phyloP scores from a whole-genome alignment of 2,888 invertebrate genomes.

The Hoplodrina ambigua region DNA sequence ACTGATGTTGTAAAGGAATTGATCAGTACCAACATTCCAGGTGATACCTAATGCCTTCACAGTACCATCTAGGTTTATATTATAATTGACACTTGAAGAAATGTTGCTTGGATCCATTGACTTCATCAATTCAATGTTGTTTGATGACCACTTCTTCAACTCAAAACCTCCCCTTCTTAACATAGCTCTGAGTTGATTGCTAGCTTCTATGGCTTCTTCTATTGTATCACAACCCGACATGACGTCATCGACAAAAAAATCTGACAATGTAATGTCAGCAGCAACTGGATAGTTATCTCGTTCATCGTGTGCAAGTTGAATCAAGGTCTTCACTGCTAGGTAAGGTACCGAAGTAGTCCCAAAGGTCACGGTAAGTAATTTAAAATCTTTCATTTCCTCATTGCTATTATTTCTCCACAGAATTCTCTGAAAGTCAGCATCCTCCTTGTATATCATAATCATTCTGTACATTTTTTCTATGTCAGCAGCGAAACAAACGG shows the following conservation, averaged over 20 bases:
- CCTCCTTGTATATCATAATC: constrained; percentile 53
- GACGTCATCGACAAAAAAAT: constrained; percentile 50
- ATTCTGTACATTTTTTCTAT: constrained; percentile 67
- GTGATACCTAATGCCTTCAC: constrained; percentile 14
- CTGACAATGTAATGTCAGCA: constrained; percentile 16
- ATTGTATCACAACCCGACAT: constrained; percentile 52
- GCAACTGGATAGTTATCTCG: background rate
- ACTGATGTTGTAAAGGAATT: constrained; percentile 14
- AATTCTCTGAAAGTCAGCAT: constrained; percentile 44
- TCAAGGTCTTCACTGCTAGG: constrained; percentile 12
- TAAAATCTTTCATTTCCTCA: constrained; percentile 31
- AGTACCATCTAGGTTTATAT: constrained; percentile 34
- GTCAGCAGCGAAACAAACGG: constrained; percentile 59
- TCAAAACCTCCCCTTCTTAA: constrained; percentile 8
- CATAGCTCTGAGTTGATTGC: constrained; percentile 20
- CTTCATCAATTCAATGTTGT: constrained; percentile 3
- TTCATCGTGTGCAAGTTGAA: constrained; percentile 17
- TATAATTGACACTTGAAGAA: constrained; percentile 6
- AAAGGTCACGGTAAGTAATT: constrained; percentile 4
- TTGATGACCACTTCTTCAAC: constrained; percentile 11
- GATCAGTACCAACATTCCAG: constrained; percentile 16
- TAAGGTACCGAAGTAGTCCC: constrained; percentile 45
- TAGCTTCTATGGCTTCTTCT: constrained; percentile 62
- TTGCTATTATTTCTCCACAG: constrained; percentile 13
- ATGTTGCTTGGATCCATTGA: constrained; percentile 5